phyloP scores from a whole-genome alignment of 2,888 invertebrate species.

The Zhuqinia jingwanae region DNA sequence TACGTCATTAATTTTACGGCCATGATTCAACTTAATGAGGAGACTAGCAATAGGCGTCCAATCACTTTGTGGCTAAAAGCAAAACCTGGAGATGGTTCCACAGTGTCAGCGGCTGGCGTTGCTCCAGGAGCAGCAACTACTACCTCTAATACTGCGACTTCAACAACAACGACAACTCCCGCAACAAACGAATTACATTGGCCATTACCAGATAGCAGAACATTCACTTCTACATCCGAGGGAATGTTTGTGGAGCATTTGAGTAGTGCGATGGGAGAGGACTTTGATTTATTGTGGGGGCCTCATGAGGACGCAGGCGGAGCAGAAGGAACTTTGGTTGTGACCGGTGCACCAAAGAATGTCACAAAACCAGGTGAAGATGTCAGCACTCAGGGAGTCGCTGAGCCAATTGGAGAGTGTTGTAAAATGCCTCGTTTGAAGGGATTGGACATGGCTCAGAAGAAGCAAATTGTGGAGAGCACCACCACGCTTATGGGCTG shows the following conservation, averaged over 20 bases:
- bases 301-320: slow-evolving; percentile 33
- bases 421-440: slow-evolving; percentile 54
- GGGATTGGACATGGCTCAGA: slow-evolving; percentile 57
- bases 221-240: background rate
- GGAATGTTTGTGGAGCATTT: slow-evolving; percentile 48
- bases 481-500: slow-evolving; percentile 83
- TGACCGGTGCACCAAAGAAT: slow-evolving; percentile 22
- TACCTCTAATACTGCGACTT: background rate
- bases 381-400: background rate
- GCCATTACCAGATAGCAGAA: slow-evolving; percentile 43
- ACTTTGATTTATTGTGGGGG: slow-evolving; percentile 39
- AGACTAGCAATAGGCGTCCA: slow-evolving; percentile 90
- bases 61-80: slow-evolving; percentile 85
- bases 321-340: background rate
- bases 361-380: slow-evolving; percentile 42
- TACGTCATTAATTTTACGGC: slow-evolving; percentile 90
- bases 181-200: slow-evolving; percentile 34
- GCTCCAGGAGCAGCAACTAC: background rate
- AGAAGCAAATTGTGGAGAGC: slow-evolving; percentile 64
- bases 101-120: background rate
- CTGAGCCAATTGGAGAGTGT: slow-evolving; percentile 35
- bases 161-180: background rate
- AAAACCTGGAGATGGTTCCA: slow-evolving; percentile 19
- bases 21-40: slow-evolving; percentile 88
- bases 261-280: slow-evolving; percentile 50